Base-by-base conservation (phyloP, 2,797 vertebrate species). In the Valencia hispanica region DNA sequence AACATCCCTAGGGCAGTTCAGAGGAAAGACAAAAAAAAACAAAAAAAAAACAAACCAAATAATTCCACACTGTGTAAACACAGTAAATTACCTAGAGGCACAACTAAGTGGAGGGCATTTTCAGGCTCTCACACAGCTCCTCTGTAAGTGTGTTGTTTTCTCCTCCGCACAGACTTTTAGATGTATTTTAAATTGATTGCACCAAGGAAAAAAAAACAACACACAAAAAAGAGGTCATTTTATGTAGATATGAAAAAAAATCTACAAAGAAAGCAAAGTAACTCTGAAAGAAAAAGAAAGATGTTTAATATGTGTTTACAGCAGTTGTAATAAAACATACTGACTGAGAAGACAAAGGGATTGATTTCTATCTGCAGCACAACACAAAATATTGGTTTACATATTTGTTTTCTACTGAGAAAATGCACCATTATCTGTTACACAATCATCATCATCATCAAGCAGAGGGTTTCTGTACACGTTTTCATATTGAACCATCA, bases 11-110 rank as follows among this genome's bases (percentile, higher is more conserved):
- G 73, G 86, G 83, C 86, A 76, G 57, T 82, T 85, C 68, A 70
- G 74, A 83, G 75, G 61, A 73, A 70, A 78, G 85, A 92, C 88
- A 89, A 80, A 72, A 76, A 82, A 91, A 89, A 89, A 82, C 70
- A 76, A 81, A 79, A 83, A 78, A 78, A 79, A 89, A 83, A 70
- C 77, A 83, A 79, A 84, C 84, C 86, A 75, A 79, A 78, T 78
- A 88, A 78, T 79, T n/a, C 73, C 77, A 75, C 73, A 39, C 78
- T 20, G 68, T 78, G 72, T 20, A 74, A 86, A 84, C 83, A 81
- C n/a, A 70, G 71, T 75, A 87, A 89, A 85, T 88, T 80, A 86
- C 72, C 89, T 88, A 1, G 30, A 84, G 84, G 90, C 84, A 72
- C 65, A 72, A 79, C 79, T 70, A 25, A 70, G 80, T 77, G 66